phyloP scores from a whole-genome alignment of 2,113 vertebrate species.

The Scomber scombrus region DNA sequence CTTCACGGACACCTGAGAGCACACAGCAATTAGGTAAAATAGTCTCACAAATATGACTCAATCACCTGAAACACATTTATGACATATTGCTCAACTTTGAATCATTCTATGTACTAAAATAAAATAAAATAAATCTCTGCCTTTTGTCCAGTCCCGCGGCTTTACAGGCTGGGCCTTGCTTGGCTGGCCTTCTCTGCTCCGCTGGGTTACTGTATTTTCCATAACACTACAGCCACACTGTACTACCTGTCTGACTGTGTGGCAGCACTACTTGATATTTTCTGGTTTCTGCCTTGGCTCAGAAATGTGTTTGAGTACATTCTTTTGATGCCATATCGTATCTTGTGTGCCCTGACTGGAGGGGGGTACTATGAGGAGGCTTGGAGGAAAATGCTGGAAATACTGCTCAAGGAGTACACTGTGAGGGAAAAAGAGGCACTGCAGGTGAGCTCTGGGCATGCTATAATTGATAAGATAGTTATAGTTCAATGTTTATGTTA shows the following conservation, averaged over 20 bases:
- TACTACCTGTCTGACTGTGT: constrained; percentile 85
- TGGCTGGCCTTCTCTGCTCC: constrained; percentile 90
- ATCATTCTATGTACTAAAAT: constrained; percentile 4
- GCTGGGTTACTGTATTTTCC: constrained; percentile 85
- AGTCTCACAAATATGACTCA: neutral
- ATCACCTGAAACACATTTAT: neutral
- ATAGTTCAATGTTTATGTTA: too few species aligned
- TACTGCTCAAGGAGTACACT: constrained; percentile 86
- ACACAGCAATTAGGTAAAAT: constrained; percentile 75
- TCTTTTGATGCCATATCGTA: constrained; percentile 87
- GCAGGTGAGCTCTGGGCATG: constrained; percentile 79
- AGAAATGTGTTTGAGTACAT: constrained; percentile 82
- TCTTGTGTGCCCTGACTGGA: constrained; percentile 79
- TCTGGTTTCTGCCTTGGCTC: constrained; percentile 89
- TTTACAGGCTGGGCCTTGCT: constrained; percentile 87
- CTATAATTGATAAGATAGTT: too few species aligned
- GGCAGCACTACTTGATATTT: constrained; percentile 84
- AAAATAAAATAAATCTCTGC: neutral
- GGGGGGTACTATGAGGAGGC: constrained; percentile 84
- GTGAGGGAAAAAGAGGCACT: constrained; percentile 85
- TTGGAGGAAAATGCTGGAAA: constrained; percentile 89
- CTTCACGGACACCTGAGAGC: neutral
- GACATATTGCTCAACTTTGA: neutral
- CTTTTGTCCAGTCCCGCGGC: constrained; percentile 76
- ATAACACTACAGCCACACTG: constrained; percentile 87